Percentiles rank a stretch among this genome's conserved stretches.
These are phyloP conservation scores for Monomorium pharaonis DNA, from an alignment of 1,140 invertebrate genomes.

Conservation along the genomic window DNA sequence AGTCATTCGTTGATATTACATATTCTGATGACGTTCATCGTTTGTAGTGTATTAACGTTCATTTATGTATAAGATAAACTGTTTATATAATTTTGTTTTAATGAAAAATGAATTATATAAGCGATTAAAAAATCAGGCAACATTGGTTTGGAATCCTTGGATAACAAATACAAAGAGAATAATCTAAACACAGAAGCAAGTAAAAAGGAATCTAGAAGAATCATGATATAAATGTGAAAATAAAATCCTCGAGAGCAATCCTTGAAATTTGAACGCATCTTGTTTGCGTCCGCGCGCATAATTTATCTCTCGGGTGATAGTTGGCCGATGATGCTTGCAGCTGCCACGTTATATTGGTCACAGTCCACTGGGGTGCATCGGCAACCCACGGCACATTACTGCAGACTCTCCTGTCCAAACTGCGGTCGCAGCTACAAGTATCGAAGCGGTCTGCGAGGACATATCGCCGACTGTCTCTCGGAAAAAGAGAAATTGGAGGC, in stretches of 20 bases:
- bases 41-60: neutral
- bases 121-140: neutral
- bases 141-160: neutral
- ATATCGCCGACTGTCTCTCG: slow-evolving; percentile 81
- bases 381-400: slow-evolving; percentile 80
- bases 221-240: neutral
- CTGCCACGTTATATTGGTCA: slow-evolving; percentile 71
- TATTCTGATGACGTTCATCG: neutral
- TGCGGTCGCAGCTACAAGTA: slow-evolving; percentile 83
- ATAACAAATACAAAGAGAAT: neutral
- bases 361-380: slow-evolving; percentile 66
- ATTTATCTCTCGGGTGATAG: slow-evolving; percentile 58
- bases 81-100: neutral
- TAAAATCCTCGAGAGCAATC: neutral
- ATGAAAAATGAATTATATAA: neutral
- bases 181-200: neutral
- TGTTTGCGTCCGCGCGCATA: slow-evolving; percentile 2
- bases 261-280: slow-evolving; percentile 10
- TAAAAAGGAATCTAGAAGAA: neutral
- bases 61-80: neutral
- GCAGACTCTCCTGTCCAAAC: slow-evolving; percentile 80
- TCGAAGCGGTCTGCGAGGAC: slow-evolving; percentile 79
- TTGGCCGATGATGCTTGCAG: slow-evolving; percentile 80
- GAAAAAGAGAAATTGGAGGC: slow-evolving; percentile 77
- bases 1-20: too few species aligned